These are phyloP conservation scores for Molorchus minor DNA, from an alignment of 2,888 invertebrate species.

Conservation along the genomic window DNA sequence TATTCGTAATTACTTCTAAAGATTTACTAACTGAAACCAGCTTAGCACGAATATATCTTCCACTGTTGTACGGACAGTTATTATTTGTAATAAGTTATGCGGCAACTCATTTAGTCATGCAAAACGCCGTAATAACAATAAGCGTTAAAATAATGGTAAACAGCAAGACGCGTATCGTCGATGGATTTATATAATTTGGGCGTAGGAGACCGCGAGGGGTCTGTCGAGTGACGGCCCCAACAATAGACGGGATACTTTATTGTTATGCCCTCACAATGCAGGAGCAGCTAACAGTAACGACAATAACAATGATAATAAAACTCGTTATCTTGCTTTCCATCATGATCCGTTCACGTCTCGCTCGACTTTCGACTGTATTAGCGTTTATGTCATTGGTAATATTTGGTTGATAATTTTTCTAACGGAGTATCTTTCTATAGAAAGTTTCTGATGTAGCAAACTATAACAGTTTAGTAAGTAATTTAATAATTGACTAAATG, in stretches of 20 bases:
- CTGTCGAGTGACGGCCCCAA: conserved; percentile 47
- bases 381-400: conserved; percentile 25
- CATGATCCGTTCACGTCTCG: conserved; percentile 30
- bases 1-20: neutral
- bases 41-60: neutral
- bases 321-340: conserved; percentile 48
- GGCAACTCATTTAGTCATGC: conserved; percentile 11
- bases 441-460: too few relatives aligned
- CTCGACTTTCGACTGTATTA: conserved; percentile 43
- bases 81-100: conserved; percentile 4
- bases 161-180: neutral
- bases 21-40: neutral
- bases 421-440: too few relatives aligned
- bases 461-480: too few relatives aligned
- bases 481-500: too few relatives aligned
- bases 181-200: conserved; percentile 32
- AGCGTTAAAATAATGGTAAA: neutral
- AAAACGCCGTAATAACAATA: neutral
- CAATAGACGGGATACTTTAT: conserved; percentile 54
- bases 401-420: too few relatives aligned
- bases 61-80: conserved; percentile 1
- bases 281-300: conserved; percentile 54
- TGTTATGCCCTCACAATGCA: conserved; percentile 50
- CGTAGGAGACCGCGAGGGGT: conserved; percentile 48
- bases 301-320: conserved; percentile 55